Conservation (phyloP, 2,797 vertebrate genomes). For the Anabas testudineus region DNA sequence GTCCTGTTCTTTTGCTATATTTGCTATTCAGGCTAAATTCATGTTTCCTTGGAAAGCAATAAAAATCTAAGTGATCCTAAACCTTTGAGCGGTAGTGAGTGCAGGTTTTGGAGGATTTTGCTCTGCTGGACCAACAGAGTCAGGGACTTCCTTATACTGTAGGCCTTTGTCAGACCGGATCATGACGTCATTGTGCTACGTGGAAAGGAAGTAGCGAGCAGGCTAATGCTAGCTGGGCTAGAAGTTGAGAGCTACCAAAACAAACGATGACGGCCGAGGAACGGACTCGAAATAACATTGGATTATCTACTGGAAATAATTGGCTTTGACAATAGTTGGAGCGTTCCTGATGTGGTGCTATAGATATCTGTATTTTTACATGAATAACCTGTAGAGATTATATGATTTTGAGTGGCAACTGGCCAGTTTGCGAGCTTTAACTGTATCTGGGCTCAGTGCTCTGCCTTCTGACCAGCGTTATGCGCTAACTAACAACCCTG, state of each 20-base stretch:
- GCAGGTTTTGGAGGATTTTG: too few relatives aligned
- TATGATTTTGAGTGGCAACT: constrained; percentile 14
- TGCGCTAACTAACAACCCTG: constrained; percentile 27
- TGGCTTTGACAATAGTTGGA: not conserved
- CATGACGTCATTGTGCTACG: constrained; percentile 83
- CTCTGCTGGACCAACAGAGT: too few relatives aligned
- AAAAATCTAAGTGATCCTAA: too few relatives aligned
- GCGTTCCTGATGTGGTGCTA: not conserved
- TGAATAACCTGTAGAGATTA: not conserved
- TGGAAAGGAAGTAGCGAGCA: constrained; percentile 81
- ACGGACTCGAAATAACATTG: constrained; percentile 26
- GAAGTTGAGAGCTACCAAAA: constrained; percentile 75
- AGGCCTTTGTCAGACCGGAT: constrained; percentile 3
- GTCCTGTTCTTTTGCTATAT: too few relatives aligned
- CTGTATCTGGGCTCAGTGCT: constrained; percentile 24
- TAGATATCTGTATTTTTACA: not conserved
- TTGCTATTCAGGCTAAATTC: too few relatives aligned
- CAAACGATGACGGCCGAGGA: constrained; percentile 68
- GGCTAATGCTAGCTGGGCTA: constrained; percentile 63
- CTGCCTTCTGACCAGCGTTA: constrained; percentile 18
- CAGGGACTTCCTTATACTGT: too few relatives aligned
- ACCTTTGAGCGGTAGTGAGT: too few relatives aligned
- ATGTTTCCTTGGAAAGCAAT: too few relatives aligned
- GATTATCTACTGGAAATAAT: not conserved
- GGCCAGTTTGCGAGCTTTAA: constrained; percentile 31